Base-by-base conservation (phyloP, 2,113 vertebrate genomes). In the Nesoenas mayeri region DNA sequence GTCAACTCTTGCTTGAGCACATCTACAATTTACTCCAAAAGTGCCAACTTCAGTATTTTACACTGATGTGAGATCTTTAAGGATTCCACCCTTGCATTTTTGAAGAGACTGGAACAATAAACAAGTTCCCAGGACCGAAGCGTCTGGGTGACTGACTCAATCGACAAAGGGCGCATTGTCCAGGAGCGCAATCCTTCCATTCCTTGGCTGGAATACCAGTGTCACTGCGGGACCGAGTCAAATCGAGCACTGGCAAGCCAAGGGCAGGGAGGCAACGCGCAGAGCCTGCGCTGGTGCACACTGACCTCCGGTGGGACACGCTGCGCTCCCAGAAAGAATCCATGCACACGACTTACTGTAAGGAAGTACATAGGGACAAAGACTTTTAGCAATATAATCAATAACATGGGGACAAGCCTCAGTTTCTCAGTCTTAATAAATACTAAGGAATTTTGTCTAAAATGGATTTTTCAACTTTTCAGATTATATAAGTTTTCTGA, bases 61-160 rank as follows among this genome's bases (percentile, higher is more conserved):
- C 1, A 12, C n/a, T 0, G 8, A 31, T 17, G 14, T 6, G 70
- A 78, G 44, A 78, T 48, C 48, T 12, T 4, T 53, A n/a, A 75
- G 70, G 57, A 92, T 94, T n/a, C 65, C 73, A 79, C 36, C n/a
- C 91, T 40, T 48, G 61, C 78, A 29, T 47, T 92, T 91, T 29
- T 64, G 12, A 85, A 85, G 79, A 70, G 56, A 13, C 22, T 44
- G 54, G 57, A 75, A 95, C 94, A 94, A 92, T 65, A 40, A 87
- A 92, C 80, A 91, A 95, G 70, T 48, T 92, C 10, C 34, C 51
- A 57, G 56, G 87, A 79, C 80, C 91, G 70, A 87, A 57, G 29
- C 61, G 75, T 69, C 78, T 89, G 81, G 85, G 62, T 5, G 38
- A 64, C 44, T 56, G 24, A 9, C 10, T 4, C 65, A 77, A 44